Base-by-base conservation (phyloP, 2,113 vertebrate species). In the Hippopotamus amphibius region DNA sequence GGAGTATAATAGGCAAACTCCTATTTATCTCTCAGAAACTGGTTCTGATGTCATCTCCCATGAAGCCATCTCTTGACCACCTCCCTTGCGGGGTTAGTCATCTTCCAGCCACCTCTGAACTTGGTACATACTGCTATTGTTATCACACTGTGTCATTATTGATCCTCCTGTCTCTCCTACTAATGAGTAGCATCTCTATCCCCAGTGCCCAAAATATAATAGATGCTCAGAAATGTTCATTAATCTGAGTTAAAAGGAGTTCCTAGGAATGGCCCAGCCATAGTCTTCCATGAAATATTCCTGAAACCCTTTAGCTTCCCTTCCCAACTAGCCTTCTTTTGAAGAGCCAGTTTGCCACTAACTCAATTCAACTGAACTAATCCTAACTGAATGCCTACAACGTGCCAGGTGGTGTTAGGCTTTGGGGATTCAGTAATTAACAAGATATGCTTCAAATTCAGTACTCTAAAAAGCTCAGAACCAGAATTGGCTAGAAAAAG, bases 361-460 rank as follows among this genome's bases (percentile, higher is more conserved):
- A 41, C 13, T 79, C 30, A 74, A 24, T 86, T 80, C 43, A 66
- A 68, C 65, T 59, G 65, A 96, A 77, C 77, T 71, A 63, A 71
- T 83, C 82, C 30, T 63, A 43, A 41, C 3, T 50, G 79, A 85
- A 66, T 74, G 48, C 12, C 69, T 74, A 30, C 74, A 33, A 16
- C 59, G 11, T 41, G 48, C 33, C 55, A 79, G 55, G 26, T 53
- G 48, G 48, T 77, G 76, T 57, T 65, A 88, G 55, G 21, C 88
- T 86, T 80, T 74, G 63, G 48, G 33, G 41, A 71, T 85, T 88
- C 69, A 66, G n/a, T 81, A 88, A 83, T 71, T 81, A 87, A 93
- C 43, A 86, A 90, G 72, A 81, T 69, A 59, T 14, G 41, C 55
- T 84, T 80, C 37, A 66, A 43, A 76, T 66, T 28, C 12, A 72